Percentiles rank a stretch among this genome's conserved stretches.
Conservation (phyloP, 2,797 vertebrate genomes). For the Cirrhinus molitorella region DNA sequence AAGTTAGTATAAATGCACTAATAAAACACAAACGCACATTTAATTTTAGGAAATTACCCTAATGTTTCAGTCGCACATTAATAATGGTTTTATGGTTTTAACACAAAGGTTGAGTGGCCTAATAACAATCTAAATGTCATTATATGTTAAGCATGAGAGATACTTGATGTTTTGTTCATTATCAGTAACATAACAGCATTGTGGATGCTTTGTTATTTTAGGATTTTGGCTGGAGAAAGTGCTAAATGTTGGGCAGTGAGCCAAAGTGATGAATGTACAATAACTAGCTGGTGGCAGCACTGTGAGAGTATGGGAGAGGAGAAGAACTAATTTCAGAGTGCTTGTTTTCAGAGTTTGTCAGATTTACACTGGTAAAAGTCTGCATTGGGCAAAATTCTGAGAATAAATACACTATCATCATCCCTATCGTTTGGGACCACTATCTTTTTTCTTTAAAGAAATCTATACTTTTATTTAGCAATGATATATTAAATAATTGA, state of each 20-base stretch:
- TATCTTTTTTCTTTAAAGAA: background rate
- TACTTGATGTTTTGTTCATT: slow-evolving; percentile 6
- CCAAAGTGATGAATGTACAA: slow-evolving; percentile 43
- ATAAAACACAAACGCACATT: slow-evolving; percentile 10
- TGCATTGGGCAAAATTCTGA: too few relatives aligned
- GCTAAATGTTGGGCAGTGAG: slow-evolving; percentile 37
- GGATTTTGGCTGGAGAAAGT: slow-evolving; percentile 23
- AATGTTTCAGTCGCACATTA: background rate
- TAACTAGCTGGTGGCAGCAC: slow-evolving; percentile 24
- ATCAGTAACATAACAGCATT: slow-evolving; percentile 1
- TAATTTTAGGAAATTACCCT: background rate
- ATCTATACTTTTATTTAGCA: background rate
- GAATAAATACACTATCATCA: too few relatives aligned
- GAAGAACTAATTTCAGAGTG: slow-evolving; percentile 19
- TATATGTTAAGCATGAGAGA: background rate
- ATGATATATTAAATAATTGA: background rate
- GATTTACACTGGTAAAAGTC: background rate
- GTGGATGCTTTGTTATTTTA: slow-evolving; percentile 27
- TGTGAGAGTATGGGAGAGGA: background rate
- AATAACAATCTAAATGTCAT: slow-evolving; percentile 6
- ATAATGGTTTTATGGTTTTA: background rate
- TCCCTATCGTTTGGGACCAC: background rate
- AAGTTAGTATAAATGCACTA: background rate
- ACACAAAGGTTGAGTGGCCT: background rate
- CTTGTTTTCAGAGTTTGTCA: slow-evolving; percentile 8